Evolutionary conservation across 2,113 vertebrate species (phyloP).

Genomic region (Phasianus colchicus): DNA sequence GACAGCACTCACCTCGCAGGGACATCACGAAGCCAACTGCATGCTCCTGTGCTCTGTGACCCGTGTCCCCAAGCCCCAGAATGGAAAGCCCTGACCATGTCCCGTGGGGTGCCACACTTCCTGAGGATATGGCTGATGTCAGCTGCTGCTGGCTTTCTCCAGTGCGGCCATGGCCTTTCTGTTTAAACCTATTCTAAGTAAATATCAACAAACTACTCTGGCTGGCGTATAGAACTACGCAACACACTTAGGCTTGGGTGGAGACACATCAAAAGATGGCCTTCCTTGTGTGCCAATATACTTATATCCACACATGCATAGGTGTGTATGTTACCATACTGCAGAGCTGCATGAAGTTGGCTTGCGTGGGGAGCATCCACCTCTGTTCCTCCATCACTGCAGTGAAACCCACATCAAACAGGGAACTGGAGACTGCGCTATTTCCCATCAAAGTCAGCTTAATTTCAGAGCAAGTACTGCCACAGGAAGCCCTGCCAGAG

Average conservation of each 20-base stretch:
- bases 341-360: background rate
- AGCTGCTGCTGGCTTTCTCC: background rate
- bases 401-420: background rate
- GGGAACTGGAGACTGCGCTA: background rate
- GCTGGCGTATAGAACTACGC: background rate
- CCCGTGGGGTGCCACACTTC: rapidly evolving
- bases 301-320: too few species aligned
- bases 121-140: background rate
- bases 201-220: background rate
- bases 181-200: background rate
- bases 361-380: background rate
- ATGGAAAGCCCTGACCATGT: background rate
- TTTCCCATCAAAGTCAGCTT: background rate
- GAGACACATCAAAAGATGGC: background rate
- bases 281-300: background rate
- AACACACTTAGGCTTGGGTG: background rate
- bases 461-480: slow-evolving; percentile 6
- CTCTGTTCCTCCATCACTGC: background rate
- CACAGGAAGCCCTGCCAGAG: background rate
- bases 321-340: background rate
- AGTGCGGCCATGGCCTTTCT: background rate
- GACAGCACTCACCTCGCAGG: background rate
- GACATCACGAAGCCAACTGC: background rate
- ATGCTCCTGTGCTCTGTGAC: background rate
- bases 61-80: background rate